These are phyloP conservation scores for Rhodophaea formosa DNA, from an alignment of 2,888 invertebrate genomes.

Conservation along the genomic window DNA sequence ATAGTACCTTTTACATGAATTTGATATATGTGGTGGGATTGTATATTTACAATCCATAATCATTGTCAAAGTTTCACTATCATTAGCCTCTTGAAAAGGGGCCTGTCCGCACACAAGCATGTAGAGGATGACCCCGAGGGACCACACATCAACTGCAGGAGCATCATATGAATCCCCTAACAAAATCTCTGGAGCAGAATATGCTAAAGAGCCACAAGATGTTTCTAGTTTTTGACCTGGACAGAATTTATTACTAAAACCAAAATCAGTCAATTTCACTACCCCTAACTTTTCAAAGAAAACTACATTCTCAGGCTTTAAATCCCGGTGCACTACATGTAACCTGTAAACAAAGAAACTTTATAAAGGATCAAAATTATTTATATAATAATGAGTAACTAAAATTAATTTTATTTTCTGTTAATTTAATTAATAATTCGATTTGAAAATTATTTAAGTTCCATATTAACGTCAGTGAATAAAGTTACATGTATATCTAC, in stretches of 20 bases:
- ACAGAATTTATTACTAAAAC: constrained; percentile 96
- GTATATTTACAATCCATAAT: constrained; percentile 99
- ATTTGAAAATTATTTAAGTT: too few relatives aligned
- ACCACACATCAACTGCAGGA: constrained; percentile 99
- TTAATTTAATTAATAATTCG: too few relatives aligned
- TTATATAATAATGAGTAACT: too few relatives aligned
- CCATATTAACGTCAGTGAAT: too few relatives aligned
- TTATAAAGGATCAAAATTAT: background rate
- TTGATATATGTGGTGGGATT: constrained; percentile 93
- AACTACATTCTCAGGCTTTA: constrained; percentile 99
- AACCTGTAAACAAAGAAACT: constrained; percentile 58
- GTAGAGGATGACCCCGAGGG: constrained; percentile 97
- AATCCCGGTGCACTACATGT: constrained; percentile 90
- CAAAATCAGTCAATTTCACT: constrained; percentile 99
- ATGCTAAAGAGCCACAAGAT: constrained; percentile 98
- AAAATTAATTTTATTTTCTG: too few relatives aligned
- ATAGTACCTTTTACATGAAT: constrained; percentile 88
- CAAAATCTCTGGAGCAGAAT: constrained; percentile 99
- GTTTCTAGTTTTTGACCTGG: constrained; percentile 98
- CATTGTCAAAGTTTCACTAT: constrained; percentile 99
- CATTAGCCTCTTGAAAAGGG: constrained; percentile 99
- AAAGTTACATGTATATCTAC: too few relatives aligned
- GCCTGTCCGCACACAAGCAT: constrained; percentile 99
- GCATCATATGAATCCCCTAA: constrained; percentile 99
- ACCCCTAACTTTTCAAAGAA: constrained; percentile 98